A percentile compares a stretch with the other conserved stretches of the same genome.
These are phyloP conservation scores for Eidolon dupreanum DNA, from an alignment of 2,797 vertebrate species.

Conservation along the genomic window DNA sequence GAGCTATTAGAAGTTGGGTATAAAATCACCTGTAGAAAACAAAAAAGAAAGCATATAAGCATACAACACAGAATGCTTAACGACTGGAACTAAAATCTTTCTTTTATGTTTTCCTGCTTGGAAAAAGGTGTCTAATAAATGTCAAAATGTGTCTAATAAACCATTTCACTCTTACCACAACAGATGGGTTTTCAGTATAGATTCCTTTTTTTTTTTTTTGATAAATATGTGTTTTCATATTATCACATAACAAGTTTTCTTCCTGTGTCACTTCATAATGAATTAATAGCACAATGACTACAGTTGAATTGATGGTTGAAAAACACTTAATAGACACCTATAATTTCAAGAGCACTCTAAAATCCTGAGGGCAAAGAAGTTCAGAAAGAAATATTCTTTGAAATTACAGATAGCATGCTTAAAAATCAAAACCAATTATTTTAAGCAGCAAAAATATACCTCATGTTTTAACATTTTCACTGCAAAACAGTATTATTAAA, in stretches of 20 bases:
- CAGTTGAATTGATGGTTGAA: constrained; percentile 45
- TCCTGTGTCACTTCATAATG: constrained; percentile 66
- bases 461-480: constrained; percentile 23
- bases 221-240: constrained; percentile 69
- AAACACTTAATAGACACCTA: constrained; percentile 66
- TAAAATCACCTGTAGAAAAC: constrained; percentile 90
- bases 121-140: constrained; percentile 12
- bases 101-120: background rate
- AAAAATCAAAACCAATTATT: constrained; percentile 59
- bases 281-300: constrained; percentile 63
- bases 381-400: constrained; percentile 48
- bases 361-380: constrained; percentile 31
- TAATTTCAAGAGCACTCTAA: constrained; percentile 51
- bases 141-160: constrained; percentile 39
- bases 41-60: constrained; percentile 63
- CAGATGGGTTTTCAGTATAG: constrained; percentile 52
- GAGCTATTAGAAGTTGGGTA: constrained; percentile 95
- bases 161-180: constrained; percentile 1
- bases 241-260: constrained; percentile 58
- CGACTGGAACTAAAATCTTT: constrained; percentile 20
- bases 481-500: constrained; percentile 58
- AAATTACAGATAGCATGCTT: background rate
- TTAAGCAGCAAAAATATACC: background rate
- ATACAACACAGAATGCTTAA: background rate
- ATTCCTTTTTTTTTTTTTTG: constrained; percentile 65